Evolutionary conservation across 1,140 invertebrate genomes (phyloP), one percentile per base, ranked within the genome.

Genomic region (Bemisia tabaci): DNA sequence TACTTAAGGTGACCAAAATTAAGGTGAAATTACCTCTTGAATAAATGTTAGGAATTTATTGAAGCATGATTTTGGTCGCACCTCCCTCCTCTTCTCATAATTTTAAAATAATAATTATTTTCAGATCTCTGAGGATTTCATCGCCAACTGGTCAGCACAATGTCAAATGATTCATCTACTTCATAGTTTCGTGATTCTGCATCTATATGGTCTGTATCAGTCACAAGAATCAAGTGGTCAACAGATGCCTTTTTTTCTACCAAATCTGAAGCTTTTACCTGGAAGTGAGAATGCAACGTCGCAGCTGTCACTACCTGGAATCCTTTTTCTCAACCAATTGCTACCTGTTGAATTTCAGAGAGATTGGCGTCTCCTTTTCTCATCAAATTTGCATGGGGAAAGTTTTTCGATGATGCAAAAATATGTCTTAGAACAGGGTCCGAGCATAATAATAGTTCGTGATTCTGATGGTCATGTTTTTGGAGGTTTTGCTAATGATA

Each of bases 381-480:
- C 89, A 22, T 90, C 88, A 62, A 84, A 87, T 73, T 84, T 89
- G 63, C 88, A 92, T 68, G 91, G 90, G 0, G 89, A 92, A 76
- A 90, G 87, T 21, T 93, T 92, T 77, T 89, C 89, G 1, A 91
- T 88, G 1, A 82, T 91, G 77, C 78, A 89, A 27, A 84, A 84
- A 79, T 68, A 68, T 23, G 87, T 91, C 65, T 78, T 83, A 65
- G 84, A 91, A 73, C 86, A 91, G 73, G 90, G 91, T 39, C 83
- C 89, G 0, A 89, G 88, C 2, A 76, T 92, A 1, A 78, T 92
- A 1, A 85, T 93, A 62, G 77, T 92, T 1, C 87, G 89, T 74
- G 91, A 95, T 72, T 84, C 82, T 62, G 83, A 85, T 71, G 89
- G 89, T n/a, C 82, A 91, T 73, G 84, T 93, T 2, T 95, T 96